phyloP scores from a whole-genome alignment of 2,113 vertebrate species.

The Craseonycteris thonglongyai region DNA sequence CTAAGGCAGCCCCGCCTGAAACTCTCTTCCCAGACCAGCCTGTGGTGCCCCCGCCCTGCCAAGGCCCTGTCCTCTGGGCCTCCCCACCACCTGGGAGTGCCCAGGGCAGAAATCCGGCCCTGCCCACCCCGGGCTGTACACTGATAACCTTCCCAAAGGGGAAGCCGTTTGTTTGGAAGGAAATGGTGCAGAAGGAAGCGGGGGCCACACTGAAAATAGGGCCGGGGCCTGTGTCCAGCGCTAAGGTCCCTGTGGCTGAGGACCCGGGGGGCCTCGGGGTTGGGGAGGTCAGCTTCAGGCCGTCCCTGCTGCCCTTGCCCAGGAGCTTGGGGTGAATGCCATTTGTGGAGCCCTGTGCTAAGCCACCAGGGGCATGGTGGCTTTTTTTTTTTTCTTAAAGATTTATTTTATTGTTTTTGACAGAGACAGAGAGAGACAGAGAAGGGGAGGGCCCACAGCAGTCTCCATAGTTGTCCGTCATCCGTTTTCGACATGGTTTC shows the following conservation, averaged over 20 bases:
- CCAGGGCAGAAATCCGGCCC: slow-evolving; percentile 60
- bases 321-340: accelerated
- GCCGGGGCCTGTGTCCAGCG: background rate
- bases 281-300: accelerated
- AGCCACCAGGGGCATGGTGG: background rate
- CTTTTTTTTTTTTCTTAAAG: too few relatives aligned
- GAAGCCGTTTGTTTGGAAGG: slow-evolving; percentile 68
- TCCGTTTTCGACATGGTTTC: too few relatives aligned
- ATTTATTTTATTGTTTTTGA: too few relatives aligned
- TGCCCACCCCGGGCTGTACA: background rate
- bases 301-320: background rate
- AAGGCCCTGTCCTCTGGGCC: background rate
- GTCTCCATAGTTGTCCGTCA: too few relatives aligned
- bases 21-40: background rate
- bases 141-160: slow-evolving; percentile 21
- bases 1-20: background rate
- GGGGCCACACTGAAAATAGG: background rate
- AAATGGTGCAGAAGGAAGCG: slow-evolving; percentile 38
- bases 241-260: background rate
- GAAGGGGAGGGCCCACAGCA: too few relatives aligned
- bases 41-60: background rate
- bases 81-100: slow-evolving; percentile 33
- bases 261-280: accelerated
- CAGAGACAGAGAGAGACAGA: too few relatives aligned
- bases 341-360: background rate